These are phyloP conservation scores for Bubalus kerabau DNA, from an alignment of 2,113 vertebrate species.

Conservation along the genomic window DNA sequence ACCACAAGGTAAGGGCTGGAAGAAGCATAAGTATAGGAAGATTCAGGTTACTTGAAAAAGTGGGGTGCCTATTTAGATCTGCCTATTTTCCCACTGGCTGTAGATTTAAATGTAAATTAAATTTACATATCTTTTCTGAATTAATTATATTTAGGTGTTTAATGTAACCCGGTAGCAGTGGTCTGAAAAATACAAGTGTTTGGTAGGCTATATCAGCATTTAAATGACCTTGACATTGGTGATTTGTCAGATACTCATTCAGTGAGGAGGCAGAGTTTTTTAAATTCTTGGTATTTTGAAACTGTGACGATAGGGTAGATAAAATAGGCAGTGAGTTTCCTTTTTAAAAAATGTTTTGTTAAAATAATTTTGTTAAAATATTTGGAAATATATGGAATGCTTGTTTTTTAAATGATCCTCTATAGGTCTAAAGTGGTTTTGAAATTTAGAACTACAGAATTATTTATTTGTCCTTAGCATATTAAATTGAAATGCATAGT, in stretches of 20 bases:
- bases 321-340: not conserved
- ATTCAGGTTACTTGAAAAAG: not conserved
- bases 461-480: constrained; percentile 4
- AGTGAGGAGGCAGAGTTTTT: not conserved
- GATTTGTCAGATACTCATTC: not conserved
- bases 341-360: not conserved
- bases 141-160: not conserved
- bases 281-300: constrained; percentile 27
- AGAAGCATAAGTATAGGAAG: not conserved
- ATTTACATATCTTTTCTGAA: not conserved
- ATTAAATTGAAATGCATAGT: not conserved
- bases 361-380: not conserved
- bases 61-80: not conserved
- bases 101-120: not conserved
- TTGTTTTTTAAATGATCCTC: not conserved
- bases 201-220: not conserved
- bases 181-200: constrained; percentile 30
- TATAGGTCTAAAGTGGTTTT: constrained; percentile 18
- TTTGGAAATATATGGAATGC: not conserved
- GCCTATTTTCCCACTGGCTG: not conserved
- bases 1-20: not conserved
- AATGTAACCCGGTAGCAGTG: not conserved
- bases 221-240: not conserved
- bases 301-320: not conserved
- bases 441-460: constrained; percentile 26